These are phyloP conservation scores for Semibalanus balanoides DNA, from an alignment of 1,140 invertebrate species.

Conservation along the genomic window DNA sequence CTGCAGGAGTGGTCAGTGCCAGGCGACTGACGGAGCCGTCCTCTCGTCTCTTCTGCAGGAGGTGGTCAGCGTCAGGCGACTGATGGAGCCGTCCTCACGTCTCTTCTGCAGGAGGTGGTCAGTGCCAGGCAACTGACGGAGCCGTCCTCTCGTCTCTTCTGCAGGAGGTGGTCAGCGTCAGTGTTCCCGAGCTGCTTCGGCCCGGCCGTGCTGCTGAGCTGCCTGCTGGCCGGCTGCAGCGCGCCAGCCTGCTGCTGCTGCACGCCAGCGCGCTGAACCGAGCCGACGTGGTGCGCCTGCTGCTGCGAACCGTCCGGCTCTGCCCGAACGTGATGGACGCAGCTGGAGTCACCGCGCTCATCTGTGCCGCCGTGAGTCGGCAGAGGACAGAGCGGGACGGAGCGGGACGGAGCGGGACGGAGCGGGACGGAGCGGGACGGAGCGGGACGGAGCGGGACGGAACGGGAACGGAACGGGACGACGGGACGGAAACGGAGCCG, in stretches of 20 bases:
- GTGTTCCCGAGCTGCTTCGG: neutral
- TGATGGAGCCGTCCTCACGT: no score
- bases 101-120: neutral
- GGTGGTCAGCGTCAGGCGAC: no score
- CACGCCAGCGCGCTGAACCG: neutral
- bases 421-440: no score
- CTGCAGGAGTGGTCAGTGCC: no score
- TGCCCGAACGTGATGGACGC: neutral
- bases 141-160: neutral
- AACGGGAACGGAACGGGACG: no score
- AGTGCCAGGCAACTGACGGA: no score
- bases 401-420: no score
- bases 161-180: neutral
- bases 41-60: no score
- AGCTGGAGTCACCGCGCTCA: constrained; percentile 4
- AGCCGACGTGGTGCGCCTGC: neutral
- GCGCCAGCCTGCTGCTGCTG: neutral
- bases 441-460: no score
- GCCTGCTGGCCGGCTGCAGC: neutral
- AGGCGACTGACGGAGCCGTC: no score
- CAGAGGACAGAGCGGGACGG: no score
- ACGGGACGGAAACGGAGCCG: no score
- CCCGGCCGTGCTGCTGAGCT: neutral
- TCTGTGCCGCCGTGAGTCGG: constrained; percentile 1
- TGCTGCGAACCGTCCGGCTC: neutral